Conservation (phyloP, 2,888 invertebrate genomes). For the Monochamus alternatus region DNA sequence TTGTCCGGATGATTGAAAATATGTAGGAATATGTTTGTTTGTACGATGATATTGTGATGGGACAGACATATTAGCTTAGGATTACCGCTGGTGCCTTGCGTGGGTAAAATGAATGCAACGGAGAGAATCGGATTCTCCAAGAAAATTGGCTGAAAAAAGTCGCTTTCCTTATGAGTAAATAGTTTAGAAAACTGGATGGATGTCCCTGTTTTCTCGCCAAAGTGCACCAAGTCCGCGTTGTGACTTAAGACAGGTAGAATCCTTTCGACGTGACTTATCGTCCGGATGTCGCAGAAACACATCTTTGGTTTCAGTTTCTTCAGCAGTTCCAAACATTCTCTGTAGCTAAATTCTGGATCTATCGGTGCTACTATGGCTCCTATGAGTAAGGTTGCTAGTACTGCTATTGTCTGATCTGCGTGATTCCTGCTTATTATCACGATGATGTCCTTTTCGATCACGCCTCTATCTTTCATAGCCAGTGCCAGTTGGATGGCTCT, state of each 20-base stretch:
- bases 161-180: slow-evolving; percentile 48
- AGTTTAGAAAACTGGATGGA: slow-evolving; percentile 50
- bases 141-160: slow-evolving; percentile 54
- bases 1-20: slow-evolving; percentile 57
- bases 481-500: slow-evolving; percentile 62
- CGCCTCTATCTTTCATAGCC: slow-evolving; percentile 56
- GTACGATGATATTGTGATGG: slow-evolving; percentile 60
- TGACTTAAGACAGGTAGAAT: slow-evolving; percentile 43
- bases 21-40: slow-evolving; percentile 53
- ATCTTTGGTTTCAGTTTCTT: slow-evolving; percentile 63
- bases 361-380: slow-evolving; percentile 65
- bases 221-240: slow-evolving; percentile 43
- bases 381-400: slow-evolving; percentile 61
- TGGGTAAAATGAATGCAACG: slow-evolving; percentile 63
- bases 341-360: slow-evolving; percentile 57
- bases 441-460: slow-evolving; percentile 61
- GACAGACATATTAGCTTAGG: slow-evolving; percentile 64
- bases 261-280: slow-evolving; percentile 59
- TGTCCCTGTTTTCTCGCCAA: slow-evolving; percentile 53
- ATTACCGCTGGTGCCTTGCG: slow-evolving; percentile 59
- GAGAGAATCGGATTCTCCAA: slow-evolving; percentile 57
- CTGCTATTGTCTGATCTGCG: slow-evolving; percentile 62
- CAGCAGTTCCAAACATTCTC: slow-evolving; percentile 57
- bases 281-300: slow-evolving; percentile 63
- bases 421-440: slow-evolving; percentile 62